Evolutionary conservation across 2,113 vertebrate species (phyloP).

Genomic region (Regulus satrapa): DNA sequence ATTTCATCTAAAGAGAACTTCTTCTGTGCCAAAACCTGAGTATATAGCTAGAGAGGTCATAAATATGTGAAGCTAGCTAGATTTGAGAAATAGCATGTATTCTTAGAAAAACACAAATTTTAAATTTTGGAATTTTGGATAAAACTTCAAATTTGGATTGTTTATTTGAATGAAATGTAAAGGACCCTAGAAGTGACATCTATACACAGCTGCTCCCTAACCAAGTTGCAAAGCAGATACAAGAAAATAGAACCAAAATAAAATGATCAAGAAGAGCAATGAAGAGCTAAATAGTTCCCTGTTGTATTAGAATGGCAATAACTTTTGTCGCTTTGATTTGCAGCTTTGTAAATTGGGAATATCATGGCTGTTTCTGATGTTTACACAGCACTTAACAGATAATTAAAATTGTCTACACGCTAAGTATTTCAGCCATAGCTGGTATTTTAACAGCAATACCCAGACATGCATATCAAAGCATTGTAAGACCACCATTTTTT

Average conservation of each 20-base stretch:
- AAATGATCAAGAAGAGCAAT: conserved; percentile 1
- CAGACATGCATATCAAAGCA: background rate
- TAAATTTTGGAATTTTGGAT: background rate
- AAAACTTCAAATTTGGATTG: background rate
- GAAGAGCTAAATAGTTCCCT: background rate
- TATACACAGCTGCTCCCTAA: background rate
- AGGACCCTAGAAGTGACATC: background rate
- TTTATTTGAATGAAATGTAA: background rate
- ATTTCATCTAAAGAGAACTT: background rate
- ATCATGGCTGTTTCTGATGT: conserved; percentile 9
- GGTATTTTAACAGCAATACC: background rate
- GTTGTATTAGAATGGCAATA: conserved; percentile 4
- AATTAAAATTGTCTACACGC: conserved; percentile 16
- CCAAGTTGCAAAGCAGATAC: background rate
- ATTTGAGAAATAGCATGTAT: background rate
- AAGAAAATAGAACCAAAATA: conserved; percentile 5
- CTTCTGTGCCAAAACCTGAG: background rate
- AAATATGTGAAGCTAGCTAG: background rate
- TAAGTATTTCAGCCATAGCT: background rate
- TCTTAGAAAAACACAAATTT: background rate
- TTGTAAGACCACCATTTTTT: background rate
- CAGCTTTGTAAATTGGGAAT: conserved; percentile 42
- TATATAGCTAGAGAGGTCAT: background rate
- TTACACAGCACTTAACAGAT: conserved; percentile 5
- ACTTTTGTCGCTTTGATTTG: conserved; percentile 41